These are phyloP conservation scores for Bombus ignitus DNA, from an alignment of 1,140 invertebrate genomes.

Conservation along the genomic window DNA sequence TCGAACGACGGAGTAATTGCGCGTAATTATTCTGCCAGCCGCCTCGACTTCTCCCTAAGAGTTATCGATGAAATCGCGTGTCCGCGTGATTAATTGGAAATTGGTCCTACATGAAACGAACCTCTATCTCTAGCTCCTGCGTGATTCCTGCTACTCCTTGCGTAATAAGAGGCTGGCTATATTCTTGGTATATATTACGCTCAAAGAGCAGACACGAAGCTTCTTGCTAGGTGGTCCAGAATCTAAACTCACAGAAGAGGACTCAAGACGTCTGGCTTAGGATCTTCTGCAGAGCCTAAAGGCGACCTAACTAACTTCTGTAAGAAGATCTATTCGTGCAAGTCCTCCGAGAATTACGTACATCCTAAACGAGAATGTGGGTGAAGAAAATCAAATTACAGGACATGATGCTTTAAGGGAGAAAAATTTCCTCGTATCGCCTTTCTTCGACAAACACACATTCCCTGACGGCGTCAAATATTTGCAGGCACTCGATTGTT, in stretches of 20 bases:
- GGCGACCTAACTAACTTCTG: too few relatives aligned
- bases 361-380: background rate
- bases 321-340: background rate
- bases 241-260: background rate
- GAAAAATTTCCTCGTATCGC: background rate
- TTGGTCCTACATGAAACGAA: background rate
- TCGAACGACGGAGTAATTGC: slow-evolving; percentile 12
- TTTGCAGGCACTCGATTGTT: slow-evolving; percentile 13
- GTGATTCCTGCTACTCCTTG: background rate
- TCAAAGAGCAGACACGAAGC: background rate
- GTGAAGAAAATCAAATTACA: background rate
- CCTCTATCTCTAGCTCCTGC: background rate
- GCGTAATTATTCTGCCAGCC: slow-evolving; percentile 13
- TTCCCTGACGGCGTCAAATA: background rate
- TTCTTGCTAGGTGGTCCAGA: background rate
- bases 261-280: background rate
- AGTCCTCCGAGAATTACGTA: background rate
- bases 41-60: too few relatives aligned
- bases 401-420: background rate
- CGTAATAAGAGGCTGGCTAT: background rate
- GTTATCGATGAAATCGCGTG: background rate
- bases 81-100: slow-evolving; percentile 7
- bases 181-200: background rate
- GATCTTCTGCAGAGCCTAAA: too few relatives aligned
- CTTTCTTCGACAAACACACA: background rate